Percentiles rank a stretch among this genome's conserved stretches.
Conservation (phyloP, 2,113 vertebrate species). For the Oxyura jamaicensis region DNA sequence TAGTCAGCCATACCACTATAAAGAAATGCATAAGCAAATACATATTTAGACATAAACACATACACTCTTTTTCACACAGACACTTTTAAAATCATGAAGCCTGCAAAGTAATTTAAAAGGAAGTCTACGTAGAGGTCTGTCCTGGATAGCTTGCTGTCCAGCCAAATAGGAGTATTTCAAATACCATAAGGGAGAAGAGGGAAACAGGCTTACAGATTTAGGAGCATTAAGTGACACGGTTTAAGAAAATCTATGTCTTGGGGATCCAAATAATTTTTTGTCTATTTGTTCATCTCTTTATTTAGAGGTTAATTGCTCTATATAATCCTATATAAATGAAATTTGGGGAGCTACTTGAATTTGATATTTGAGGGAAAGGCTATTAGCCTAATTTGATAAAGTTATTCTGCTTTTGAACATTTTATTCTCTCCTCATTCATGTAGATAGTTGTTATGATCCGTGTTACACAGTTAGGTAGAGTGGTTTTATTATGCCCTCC, state of each 20-base stretch:
- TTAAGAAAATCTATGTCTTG: not conserved
- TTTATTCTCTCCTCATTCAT: not conserved
- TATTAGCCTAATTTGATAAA: not conserved
- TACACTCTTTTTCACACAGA: not conserved
- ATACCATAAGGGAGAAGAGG: not conserved
- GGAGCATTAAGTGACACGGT: not conserved
- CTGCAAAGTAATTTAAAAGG: not conserved
- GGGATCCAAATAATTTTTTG: not conserved
- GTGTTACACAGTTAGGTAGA: not conserved
- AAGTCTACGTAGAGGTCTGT: not conserved
- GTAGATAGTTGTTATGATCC: not conserved
- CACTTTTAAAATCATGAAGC: not conserved
- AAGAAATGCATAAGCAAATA: not conserved
- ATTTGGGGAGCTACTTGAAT: not conserved
- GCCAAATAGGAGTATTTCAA: not conserved
- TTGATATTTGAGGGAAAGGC: not conserved
- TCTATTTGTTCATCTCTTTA: not conserved
- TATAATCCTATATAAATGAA: not conserved
- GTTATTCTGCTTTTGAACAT: not conserved
- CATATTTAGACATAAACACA: not conserved
- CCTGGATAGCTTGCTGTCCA: not conserved
- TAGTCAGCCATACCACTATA: rapidly evolving
- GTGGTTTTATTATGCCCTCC: not conserved
- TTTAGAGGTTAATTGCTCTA: not conserved
- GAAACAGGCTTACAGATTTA: not conserved